phyloP scores from a whole-genome alignment of 1,140 invertebrate species.

The Caerostris extrusa region DNA sequence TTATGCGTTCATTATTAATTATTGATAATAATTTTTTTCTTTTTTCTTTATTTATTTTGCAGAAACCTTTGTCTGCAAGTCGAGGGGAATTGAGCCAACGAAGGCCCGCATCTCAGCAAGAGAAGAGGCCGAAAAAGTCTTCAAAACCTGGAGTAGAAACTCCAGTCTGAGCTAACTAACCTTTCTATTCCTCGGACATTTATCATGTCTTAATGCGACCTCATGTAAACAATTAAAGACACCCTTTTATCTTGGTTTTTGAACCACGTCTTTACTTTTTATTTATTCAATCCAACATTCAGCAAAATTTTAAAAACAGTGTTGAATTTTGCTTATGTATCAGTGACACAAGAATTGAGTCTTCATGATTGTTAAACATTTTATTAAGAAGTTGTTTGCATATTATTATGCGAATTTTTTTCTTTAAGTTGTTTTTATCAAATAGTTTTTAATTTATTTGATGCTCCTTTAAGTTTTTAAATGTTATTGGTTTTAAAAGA shows the following conservation, averaged over 20 bases:
- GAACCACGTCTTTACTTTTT: too few species aligned
- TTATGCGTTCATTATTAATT: neutral
- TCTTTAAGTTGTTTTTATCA: too few species aligned
- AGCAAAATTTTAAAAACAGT: too few species aligned
- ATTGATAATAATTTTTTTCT: neutral
- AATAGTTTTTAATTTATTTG: too few species aligned
- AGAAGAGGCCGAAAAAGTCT: neutral
- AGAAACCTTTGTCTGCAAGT: slow-evolving; percentile 75
- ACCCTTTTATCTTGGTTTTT: slow-evolving; percentile 49
- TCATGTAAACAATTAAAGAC: slow-evolving; percentile 74
- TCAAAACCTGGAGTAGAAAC: slow-evolving; percentile 58
- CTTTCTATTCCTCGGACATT: slow-evolving; percentile 59
- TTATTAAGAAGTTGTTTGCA: too few species aligned
- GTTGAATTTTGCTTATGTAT: too few species aligned
- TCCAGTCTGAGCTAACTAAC: slow-evolving; percentile 61
- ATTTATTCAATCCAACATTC: too few species aligned
- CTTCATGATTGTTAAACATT: too few species aligned
- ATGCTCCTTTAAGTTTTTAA: too few species aligned
- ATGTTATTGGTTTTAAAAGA: too few species aligned
- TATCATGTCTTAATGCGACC: slow-evolving; percentile 33
- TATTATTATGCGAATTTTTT: too few species aligned
- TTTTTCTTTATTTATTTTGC: neutral
- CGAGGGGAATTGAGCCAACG: slow-evolving; percentile 52
- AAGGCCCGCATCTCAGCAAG: neutral
- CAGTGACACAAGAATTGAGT: too few species aligned